These are phyloP conservation scores for Drosophila pullipes DNA, from an alignment of 2,888 invertebrate species.

Conservation along the genomic window DNA sequence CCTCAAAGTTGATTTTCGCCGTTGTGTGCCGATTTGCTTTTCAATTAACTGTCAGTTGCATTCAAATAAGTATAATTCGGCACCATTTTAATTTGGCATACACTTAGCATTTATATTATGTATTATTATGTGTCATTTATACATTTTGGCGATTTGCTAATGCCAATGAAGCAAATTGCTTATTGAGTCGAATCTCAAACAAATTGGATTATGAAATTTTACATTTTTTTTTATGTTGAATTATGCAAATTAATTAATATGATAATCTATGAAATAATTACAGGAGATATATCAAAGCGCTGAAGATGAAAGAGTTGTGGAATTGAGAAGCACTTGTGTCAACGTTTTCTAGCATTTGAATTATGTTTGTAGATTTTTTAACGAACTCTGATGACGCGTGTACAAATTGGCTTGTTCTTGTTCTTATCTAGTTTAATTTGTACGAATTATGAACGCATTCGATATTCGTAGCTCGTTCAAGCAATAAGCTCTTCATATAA, in stretches of 20 bases:
- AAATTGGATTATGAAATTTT: constrained; percentile 2
- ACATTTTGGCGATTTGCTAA: constrained; percentile 33
- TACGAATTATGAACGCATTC: constrained; percentile 3
- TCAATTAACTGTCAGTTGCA: constrained; percentile 64
- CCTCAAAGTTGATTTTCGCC: constrained; percentile 3
- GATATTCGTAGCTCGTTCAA: background rate
- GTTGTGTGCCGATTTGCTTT: constrained; percentile 39
- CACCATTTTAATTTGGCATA: constrained; percentile 55
- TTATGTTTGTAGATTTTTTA: background rate
- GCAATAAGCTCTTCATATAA: constrained; percentile 7
- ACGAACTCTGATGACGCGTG: background rate
- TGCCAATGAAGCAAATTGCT: constrained; percentile 47
- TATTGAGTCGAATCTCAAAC: constrained; percentile 28
- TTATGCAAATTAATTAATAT: constrained; percentile 2
- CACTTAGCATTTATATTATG: constrained; percentile 44
- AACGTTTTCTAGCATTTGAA: background rate
- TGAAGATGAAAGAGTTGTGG: background rate
- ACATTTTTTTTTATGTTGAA: background rate
- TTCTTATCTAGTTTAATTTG: background rate
- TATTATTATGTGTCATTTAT: constrained; percentile 20
- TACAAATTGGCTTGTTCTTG: background rate
- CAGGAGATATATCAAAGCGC: background rate
- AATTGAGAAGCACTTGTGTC: background rate
- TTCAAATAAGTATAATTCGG: constrained; percentile 52
- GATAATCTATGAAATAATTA: background rate